Conservation (phyloP, 1,140 invertebrate species). For the Homalodisca vitripennis region DNA sequence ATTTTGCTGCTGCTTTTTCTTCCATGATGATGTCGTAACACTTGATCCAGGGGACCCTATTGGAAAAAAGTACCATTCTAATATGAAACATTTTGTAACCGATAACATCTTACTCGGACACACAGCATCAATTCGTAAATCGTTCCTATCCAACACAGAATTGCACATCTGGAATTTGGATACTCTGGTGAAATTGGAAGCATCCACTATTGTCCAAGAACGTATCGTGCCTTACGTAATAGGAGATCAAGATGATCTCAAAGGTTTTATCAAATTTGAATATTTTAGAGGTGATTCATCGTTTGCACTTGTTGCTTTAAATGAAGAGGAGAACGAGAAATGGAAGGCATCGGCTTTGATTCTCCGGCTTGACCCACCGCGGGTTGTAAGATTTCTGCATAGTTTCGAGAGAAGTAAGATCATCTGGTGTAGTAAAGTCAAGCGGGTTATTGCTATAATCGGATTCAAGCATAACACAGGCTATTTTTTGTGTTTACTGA, state of each 20-base stretch:
- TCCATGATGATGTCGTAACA: neutral
- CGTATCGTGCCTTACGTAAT: no score
- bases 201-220: neutral
- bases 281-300: neutral
- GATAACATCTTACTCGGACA: neutral
- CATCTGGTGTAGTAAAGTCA: no score
- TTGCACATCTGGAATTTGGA: slow-evolving; percentile 6
- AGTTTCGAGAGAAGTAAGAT: no score
- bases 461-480: no score
- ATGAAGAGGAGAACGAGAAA: neutral
- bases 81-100: neutral
- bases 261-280: no score
- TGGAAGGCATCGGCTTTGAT: no score
- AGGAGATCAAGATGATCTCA: no score
- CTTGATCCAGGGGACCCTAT: neutral
- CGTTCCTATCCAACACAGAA: neutral
- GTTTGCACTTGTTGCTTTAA: neutral
- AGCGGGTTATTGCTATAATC: no score
- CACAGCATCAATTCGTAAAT: neutral
- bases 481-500: no score
- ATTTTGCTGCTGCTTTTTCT: neutral
- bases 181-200: neutral
- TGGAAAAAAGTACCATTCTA: neutral
- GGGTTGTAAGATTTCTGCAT: no score
- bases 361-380: no score